Base-by-base conservation (phyloP, 2,888 invertebrate genomes). In the Neria commutata region DNA sequence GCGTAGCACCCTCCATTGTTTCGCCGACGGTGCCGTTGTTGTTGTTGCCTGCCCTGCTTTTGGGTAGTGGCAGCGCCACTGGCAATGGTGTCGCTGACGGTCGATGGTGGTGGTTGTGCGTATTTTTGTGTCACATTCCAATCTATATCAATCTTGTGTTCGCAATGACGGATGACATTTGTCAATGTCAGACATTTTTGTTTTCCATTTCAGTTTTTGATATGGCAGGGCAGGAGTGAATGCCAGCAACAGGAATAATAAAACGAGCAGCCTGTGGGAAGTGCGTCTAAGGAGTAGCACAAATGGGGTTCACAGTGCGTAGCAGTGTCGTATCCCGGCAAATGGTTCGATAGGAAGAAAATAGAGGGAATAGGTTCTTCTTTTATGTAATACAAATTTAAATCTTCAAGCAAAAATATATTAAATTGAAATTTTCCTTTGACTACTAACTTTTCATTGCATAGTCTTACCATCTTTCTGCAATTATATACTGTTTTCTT, bases 141-240 rank as follows among this genome's bases (percentile, higher is more conserved):
- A 81, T 82, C 81, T 80, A 81, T 79, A 81, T 81, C 82, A 82
- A 81, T 81, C 81, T 82, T 81, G 72, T 80, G 80, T 81, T 81
- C 78, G 78, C 81, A 82, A 80, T 81, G 81, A 81, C 81, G 81
- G 81, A 82, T 81, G 80, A 73, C 77, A 81, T 81, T 81, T 79
- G 79, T 81, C 81, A 81, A 81, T 80, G 82, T 81, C 81, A 81
- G 79, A 77, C 79, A 77, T 79, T 79, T 79, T 79, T 78, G 79
- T 79, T 77, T 72, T 76, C 72, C 75, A 73, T 71, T 73, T 71
- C 71, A 73, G 71, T 65, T 74, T 77, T 70, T 68, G 68, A 67
- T 67, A n/a, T n/a, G n/a, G n/a, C n/a, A n/a, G n/a, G 67, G 68
- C 66, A 67, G 66, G 62, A 67, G 62, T 61, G 60, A 48, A 52